Conservation (phyloP, 2,888 invertebrate species). For the Arge pagana region DNA sequence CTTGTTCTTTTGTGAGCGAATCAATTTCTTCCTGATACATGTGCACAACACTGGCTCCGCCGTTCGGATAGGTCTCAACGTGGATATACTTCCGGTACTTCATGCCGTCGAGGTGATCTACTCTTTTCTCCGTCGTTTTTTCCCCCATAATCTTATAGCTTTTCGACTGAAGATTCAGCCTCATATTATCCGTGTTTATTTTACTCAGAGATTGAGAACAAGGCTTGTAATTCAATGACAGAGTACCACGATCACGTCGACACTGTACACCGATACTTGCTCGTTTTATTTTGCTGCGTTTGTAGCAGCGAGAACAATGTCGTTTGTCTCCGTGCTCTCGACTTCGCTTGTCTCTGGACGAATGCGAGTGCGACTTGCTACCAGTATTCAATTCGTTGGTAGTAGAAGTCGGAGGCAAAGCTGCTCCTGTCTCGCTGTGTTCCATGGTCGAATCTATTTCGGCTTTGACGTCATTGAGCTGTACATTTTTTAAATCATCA, state of each 20-base stretch:
- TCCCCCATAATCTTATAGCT: slow-evolving; percentile 45
- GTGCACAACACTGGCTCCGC: slow-evolving; percentile 90
- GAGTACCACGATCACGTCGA: slow-evolving; percentile 61
- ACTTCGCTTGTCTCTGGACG: slow-evolving; percentile 48
- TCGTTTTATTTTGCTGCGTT: slow-evolving; percentile 71
- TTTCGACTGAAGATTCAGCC: slow-evolving; percentile 50
- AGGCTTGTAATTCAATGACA: slow-evolving; percentile 40
- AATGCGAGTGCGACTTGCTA: slow-evolving; percentile 39
- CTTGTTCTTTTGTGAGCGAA: slow-evolving; percentile 70
- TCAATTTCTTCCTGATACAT: slow-evolving; percentile 90
- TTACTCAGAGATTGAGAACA: slow-evolving; percentile 29
- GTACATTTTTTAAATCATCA: slow-evolving; percentile 23
- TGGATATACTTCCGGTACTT: slow-evolving; percentile 77
- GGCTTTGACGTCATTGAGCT: slow-evolving; percentile 11
- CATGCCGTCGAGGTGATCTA: slow-evolving; percentile 58
- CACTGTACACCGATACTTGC: slow-evolving; percentile 77
- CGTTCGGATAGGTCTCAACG: slow-evolving; percentile 92
- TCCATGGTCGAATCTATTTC: slow-evolving; percentile 28
- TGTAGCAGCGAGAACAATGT: slow-evolving; percentile 70
- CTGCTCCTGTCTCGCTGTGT: slow-evolving; percentile 1
- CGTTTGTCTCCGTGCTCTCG: slow-evolving; percentile 51
- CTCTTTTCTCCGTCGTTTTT: slow-evolving; percentile 34
- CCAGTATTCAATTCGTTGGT: slow-evolving; percentile 22
- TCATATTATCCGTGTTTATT: slow-evolving; percentile 45
- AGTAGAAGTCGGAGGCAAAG: slow-evolving; percentile 11